These are phyloP conservation scores for Scleropages formosus DNA, from an alignment of 2,797 vertebrate genomes.

Conservation along the genomic window DNA sequence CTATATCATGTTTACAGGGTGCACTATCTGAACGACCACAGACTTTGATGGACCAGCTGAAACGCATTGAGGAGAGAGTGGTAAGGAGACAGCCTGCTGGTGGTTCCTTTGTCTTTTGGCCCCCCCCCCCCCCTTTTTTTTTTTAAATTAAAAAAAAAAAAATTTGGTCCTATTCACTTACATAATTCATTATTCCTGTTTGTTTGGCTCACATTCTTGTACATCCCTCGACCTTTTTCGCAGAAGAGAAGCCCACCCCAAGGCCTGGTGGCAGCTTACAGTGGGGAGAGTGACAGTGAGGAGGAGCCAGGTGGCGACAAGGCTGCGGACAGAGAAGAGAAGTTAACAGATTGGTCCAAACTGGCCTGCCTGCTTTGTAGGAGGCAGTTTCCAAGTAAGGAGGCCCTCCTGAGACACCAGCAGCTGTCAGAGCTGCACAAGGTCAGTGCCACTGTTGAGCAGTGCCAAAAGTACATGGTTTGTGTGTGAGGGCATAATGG, in stretches of 20 bases:
- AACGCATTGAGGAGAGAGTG: conserved; percentile 73
- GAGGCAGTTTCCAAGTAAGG: conserved; percentile 89
- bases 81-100: conserved; percentile 40
- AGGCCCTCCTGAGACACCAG: conserved; percentile 85
- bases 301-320: conserved; percentile 74
- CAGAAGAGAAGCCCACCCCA: conserved; percentile 59
- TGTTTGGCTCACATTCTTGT: not conserved
- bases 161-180: not conserved
- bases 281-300: conserved; percentile 83
- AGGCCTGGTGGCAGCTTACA: conserved; percentile 80
- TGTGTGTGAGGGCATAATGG: not conserved
- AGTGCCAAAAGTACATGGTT: not conserved
- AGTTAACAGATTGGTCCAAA: conserved; percentile 86
- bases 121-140: not conserved
- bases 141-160: not conserved
- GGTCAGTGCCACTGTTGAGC: conserved; percentile 44
- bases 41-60: conserved; percentile 77
- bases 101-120: not conserved
- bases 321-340: conserved; percentile 73
- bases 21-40: conserved; percentile 80
- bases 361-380: conserved; percentile 86
- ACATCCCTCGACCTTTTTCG: conserved; percentile 26
- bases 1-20: conserved; percentile 60
- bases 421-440: conserved; percentile 86
- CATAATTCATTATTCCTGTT: not conserved